Evolutionary conservation across 2,797 vertebrate genomes (phyloP), one percentile per base, ranked within the genome.

Genomic region (Peromyscus melanophrys): DNA sequence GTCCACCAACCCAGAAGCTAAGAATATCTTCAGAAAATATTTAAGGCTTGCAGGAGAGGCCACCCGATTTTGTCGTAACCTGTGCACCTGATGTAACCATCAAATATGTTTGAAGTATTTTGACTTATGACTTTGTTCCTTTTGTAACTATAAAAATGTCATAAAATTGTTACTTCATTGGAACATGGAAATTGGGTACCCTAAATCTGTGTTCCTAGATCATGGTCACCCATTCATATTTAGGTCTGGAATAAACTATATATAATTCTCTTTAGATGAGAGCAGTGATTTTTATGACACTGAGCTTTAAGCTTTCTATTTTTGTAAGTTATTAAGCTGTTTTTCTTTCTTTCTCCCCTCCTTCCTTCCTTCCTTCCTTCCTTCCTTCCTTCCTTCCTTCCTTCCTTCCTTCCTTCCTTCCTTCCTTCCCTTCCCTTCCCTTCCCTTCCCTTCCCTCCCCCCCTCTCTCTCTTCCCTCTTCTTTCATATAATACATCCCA

Each of bases 231-330:
- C 67, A 57, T 9, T 57, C 8, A 40, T 73, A 57, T 57, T 57
- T 87, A 52, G n/a, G 16, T 73, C 14, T 23, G 37, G 85, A 88
- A 73, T 87, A 87, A 55, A 37, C 9, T 40, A 21, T 11, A 0
- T 57, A 29, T 37, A 7, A 43, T 31, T 88, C 13, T 37, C 25
- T 88, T 57, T 19, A 27, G 25, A 37, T 40, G 17, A 57, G 8
- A 19, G 5, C n/a, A 31, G 10, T 75, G 16, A 57, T 75, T 75
- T 73, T 49, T 21, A 73, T 43, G 34, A 11, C 25, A 21, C 12
- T 13, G 49, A 49, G n/a, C 5, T 52, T 91, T 86, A 37, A 4
- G 81, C 61, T 91, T 96, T 92, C 89, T 31, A 29, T 94, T 89
- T 94, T 85, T 82, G 71, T 52, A 52, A 92, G 21, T 23, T 73